phyloP scores from a whole-genome alignment of 2,797 vertebrate genomes.

The Selene dorsalis region DNA sequence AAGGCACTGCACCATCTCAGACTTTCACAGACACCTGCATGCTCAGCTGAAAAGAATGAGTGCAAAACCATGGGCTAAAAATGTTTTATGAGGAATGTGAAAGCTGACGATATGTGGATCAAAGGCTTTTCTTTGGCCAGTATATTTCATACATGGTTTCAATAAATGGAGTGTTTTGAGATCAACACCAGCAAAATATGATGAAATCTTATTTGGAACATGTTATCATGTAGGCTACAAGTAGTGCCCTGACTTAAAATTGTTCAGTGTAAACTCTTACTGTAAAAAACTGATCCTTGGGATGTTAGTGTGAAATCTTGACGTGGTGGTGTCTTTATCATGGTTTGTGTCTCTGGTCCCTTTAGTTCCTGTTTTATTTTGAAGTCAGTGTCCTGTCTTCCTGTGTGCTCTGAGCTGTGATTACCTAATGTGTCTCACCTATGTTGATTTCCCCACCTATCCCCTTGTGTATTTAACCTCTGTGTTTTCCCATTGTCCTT shows the following conservation, averaged over 20 bases:
- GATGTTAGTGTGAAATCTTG: too few relatives aligned
- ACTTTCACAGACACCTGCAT: constrained; percentile 15
- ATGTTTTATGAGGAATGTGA: constrained; percentile 1
- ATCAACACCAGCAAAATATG: background rate
- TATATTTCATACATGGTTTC: background rate
- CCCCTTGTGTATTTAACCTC: too few relatives aligned
- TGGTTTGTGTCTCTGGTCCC: too few relatives aligned
- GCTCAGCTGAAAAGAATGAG: constrained; percentile 37
- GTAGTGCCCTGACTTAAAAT: background rate
- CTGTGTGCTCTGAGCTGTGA: too few relatives aligned
- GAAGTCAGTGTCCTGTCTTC: too few relatives aligned
- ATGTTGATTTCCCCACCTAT: too few relatives aligned
- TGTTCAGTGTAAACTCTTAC: background rate
- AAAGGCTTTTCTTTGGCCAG: background rate
- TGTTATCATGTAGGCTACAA: background rate
- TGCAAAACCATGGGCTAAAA: constrained; percentile 3
- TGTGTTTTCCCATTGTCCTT: too few relatives aligned
- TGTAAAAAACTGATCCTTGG: background rate
- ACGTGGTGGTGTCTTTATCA: too few relatives aligned
- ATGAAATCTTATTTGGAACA: background rate
- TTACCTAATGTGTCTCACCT: too few relatives aligned
- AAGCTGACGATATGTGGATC: background rate
- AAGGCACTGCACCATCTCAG: constrained; percentile 9
- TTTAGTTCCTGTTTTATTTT: too few relatives aligned
- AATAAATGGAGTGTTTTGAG: background rate